Base-by-base conservation (phyloP, 2,888 invertebrate genomes). In the Volucella inflata region DNA sequence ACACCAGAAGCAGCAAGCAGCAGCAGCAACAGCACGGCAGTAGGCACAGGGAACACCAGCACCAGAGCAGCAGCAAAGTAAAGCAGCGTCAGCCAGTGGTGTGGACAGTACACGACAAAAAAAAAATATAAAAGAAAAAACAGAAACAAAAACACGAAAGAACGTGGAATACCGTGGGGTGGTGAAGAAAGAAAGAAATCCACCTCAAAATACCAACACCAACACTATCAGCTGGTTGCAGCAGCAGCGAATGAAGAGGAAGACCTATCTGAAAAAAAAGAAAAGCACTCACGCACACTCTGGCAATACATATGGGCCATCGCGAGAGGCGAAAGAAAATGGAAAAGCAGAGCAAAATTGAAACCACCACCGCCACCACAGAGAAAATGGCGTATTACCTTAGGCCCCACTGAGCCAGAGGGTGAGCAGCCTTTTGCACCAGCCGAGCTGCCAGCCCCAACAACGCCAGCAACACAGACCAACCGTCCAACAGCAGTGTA, bases 141-240 rank as follows among this genome's bases (percentile, higher is more conserved):
- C 64, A 60, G 36, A 40, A 55, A 9, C 64, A 71, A 50, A 57
- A 6, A 6, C 46, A 38, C 50, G 38, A 11, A 16, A 16, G 21
- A 17, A 30, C 30, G 30, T 55, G 67, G 46, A 21, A 50, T 77
- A 53, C 21, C 62, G 30, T 57, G 48, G 40, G 50, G 70, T 65
- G 64, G 70, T 81, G 81, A 76, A 65, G 76, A 75, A 75, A 64
- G 21, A 50, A 82, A 82, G 51, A 82, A 82, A 82, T 71, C 53
- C 59, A 76, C 81, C 81, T 76, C 40, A 75, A 57, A n/a, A 42
- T 40, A 16, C 17, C 55, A 44, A 51, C 71, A 74, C 51, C 62
- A 48, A 48, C 16, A 70, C 38, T 40, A 55, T 1, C 6, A 14
- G 2, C 30, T 30, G 30, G 30, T 30, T 30, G 30, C 30, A 53